These are phyloP conservation scores for Whitmania pigra DNA, from an alignment of 1,140 invertebrate genomes.

Conservation along the genomic window DNA sequence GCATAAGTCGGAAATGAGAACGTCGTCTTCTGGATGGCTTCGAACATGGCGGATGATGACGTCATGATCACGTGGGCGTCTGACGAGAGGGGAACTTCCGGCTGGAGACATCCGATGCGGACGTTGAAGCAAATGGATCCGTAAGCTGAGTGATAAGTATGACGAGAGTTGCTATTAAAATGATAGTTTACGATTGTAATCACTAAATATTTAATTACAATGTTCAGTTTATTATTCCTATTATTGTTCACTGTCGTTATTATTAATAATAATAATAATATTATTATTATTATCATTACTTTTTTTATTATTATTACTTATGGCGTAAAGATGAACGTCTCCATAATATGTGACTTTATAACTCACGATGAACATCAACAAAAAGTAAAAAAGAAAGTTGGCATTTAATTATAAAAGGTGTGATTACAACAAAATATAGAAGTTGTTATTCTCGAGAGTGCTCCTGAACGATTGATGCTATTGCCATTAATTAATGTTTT, in stretches of 20 bases:
- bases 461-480: too few relatives aligned
- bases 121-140: slow-evolving; percentile 21
- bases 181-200: too few relatives aligned
- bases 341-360: too few relatives aligned
- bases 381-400: too few relatives aligned
- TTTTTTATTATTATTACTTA: too few relatives aligned
- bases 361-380: too few relatives aligned
- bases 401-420: too few relatives aligned
- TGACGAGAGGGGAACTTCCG: neutral
- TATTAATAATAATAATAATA: slow-evolving; percentile 15
- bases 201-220: neutral
- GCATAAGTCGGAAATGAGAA: slow-evolving; percentile 21
- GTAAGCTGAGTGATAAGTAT: slow-evolving; percentile 4
- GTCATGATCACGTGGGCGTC: neutral
- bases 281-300: neutral
- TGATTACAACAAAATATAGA: too few relatives aligned
- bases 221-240: too few relatives aligned
- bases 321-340: too few relatives aligned
- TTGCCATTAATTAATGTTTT: too few relatives aligned
- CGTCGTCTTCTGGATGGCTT: slow-evolving; percentile 19
- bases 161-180: neutral
- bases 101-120: slow-evolving; percentile 19
- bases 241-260: neutral
- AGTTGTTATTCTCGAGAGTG: too few relatives aligned
- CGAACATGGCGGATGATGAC: slow-evolving; percentile 14